Base-by-base conservation (phyloP, 1,140 invertebrate genomes). In the Papilio machaon region DNA sequence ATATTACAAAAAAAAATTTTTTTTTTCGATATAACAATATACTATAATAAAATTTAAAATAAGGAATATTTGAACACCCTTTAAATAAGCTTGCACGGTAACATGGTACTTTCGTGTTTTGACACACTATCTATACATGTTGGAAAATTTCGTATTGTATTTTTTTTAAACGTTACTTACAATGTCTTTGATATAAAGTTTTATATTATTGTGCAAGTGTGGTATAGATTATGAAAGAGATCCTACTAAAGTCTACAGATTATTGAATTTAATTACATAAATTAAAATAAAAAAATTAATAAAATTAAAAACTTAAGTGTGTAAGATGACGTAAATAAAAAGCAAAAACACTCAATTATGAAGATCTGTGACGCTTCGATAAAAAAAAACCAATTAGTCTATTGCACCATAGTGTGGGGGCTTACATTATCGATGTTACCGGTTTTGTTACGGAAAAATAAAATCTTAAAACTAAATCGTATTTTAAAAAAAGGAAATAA, bases 201-300 rank as follows among this genome's bases (percentile, higher is more conserved):
- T 64, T 30, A 2, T 30, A 19, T 64, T 64, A 23, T 30, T 64
- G 19, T 64, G 60, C 64, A 23, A 30, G 23, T 13, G n/a, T 70
- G 6, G 64, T 70, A 70, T 35, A 35, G 30, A 38, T 70, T 23
- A 35, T 30, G 13, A 70, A 35, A 5, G 11, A 13, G 5, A 60
- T 38, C 64, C 64, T 64, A 64, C 9, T 58, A 38, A 70, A 35
- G 64, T 70, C 64, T 70, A 38, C 64, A 70, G 64, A 70, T 70
- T 70, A 70, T 38, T 70, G 64, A 70, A 70, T 70, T 7, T 15
- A 70, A 30, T 38, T 52, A 4, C 15, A 58, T n/a, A 4, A 67
- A 67, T 35, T 54, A 35, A 11, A 70, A 15, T 17, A 54, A 30
- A 0, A 30, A 30, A 30, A 17, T 17, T 17, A 6, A 6, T 43